A percentile compares a stretch with the other conserved stretches of the same genome.
These are phyloP conservation scores for Cyrtodaria siliqua DNA, from an alignment of 2,888 invertebrate genomes.

Conservation along the genomic window DNA sequence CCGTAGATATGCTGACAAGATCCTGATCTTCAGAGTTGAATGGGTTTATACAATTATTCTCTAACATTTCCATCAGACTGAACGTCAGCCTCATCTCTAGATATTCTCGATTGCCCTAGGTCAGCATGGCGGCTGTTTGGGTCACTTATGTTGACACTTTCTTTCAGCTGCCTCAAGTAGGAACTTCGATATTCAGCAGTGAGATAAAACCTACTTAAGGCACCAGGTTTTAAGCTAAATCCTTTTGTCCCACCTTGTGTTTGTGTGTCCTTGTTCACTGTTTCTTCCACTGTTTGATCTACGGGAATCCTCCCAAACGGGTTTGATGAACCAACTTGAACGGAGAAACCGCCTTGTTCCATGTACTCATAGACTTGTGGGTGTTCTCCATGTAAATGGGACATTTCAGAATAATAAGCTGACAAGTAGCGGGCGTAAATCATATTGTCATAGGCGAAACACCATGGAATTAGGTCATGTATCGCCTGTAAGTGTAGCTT, in stretches of 20 bases:
- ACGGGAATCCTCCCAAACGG: conserved; percentile 63
- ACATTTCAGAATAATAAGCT: conserved; percentile 51
- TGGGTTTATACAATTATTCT: conserved; percentile 44
- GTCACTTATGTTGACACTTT: too few relatives aligned
- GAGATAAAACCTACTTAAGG: conserved; percentile 49
- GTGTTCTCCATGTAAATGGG: background rate
- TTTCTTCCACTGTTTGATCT: conserved; percentile 52
- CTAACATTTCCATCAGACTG: conserved; percentile 24
- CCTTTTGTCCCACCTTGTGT: conserved; percentile 55
- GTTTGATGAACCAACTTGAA: conserved; percentile 45
- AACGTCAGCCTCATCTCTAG: conserved; percentile 14
- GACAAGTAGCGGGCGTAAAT: conserved; percentile 67
- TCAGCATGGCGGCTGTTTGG: background rate
- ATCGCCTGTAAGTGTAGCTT: conserved; percentile 57
- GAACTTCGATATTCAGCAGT: conserved; percentile 48
- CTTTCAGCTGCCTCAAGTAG: conserved; percentile 25
- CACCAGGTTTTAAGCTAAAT: conserved; percentile 55
- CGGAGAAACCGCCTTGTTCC: conserved; percentile 38
- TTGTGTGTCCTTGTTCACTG: conserved; percentile 59
- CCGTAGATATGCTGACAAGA: too few relatives aligned
- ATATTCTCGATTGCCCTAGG: background rate
- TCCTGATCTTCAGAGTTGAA: too few relatives aligned
- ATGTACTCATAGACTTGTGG: conserved; percentile 27
- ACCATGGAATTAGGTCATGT: conserved; percentile 60
- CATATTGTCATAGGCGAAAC: conserved; percentile 66